Percentiles rank a stretch among this genome's conserved stretches.
These are phyloP conservation scores for Verasper variegatus DNA, from an alignment of 2,113 vertebrate genomes.

Conservation along the genomic window DNA sequence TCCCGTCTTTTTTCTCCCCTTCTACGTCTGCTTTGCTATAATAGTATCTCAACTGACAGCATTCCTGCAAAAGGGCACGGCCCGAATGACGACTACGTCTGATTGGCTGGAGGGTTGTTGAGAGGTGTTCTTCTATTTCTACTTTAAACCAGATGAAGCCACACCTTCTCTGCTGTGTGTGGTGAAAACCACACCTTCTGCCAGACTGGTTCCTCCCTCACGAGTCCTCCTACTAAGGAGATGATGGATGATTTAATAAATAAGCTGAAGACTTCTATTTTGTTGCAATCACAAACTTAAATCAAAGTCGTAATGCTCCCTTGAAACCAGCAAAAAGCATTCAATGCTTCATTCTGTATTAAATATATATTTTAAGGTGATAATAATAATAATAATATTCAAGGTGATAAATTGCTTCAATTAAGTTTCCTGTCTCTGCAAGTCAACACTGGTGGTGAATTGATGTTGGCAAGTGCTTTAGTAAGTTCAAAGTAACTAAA, in stretches of 20 bases:
- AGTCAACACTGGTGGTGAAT: background rate
- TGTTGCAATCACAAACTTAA: too few relatives aligned
- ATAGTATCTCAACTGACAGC: slow-evolving; percentile 76
- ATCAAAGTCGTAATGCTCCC: too few relatives aligned
- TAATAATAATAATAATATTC: background rate
- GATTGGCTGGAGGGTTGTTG: slow-evolving; percentile 31
- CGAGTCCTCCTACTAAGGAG: background rate
- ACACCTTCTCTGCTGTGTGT: slow-evolving; percentile 46
- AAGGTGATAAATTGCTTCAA: background rate
- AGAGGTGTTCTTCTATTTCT: slow-evolving; percentile 37
- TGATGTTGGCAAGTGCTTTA: background rate
- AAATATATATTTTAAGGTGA: background rate
- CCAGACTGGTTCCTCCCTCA: slow-evolving; percentile 25
- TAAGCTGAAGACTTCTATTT: background rate
- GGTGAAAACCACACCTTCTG: slow-evolving; percentile 31
- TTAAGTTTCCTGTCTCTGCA: background rate
- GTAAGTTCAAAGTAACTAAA: background rate
- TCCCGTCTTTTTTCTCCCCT: slow-evolving; percentile 26
- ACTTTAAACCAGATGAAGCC: slow-evolving; percentile 35
- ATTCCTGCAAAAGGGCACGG: slow-evolving; percentile 74
- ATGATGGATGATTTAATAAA: background rate
- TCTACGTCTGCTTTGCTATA: slow-evolving; percentile 53
- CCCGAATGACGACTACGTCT: slow-evolving; percentile 60
- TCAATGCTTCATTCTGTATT: background rate
- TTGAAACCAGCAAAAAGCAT: too few relatives aligned